These are phyloP conservation scores for Champsocephalus gunnari DNA, from an alignment of 2,797 vertebrate species.

Conservation along the genomic window DNA sequence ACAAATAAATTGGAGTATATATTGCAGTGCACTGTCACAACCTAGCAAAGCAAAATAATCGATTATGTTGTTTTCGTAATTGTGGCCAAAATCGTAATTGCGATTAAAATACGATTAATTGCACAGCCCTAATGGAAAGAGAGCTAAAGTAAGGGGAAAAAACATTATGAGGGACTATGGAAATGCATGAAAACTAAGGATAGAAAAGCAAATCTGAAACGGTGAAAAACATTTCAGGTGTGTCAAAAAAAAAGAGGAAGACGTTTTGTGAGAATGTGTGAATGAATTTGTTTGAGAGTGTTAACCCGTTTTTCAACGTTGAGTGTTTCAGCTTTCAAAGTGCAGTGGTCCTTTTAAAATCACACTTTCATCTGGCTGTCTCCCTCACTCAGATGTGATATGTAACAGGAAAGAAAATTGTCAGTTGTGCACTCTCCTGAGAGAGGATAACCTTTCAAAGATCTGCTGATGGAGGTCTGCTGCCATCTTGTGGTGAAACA, in stretches of 20 bases:
- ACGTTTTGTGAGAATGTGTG: constrained; percentile 23
- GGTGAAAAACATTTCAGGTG: neutral
- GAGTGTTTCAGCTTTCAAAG: constrained; percentile 54
- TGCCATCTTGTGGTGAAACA: constrained; percentile 70
- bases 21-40: no score
- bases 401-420: constrained; percentile 21
- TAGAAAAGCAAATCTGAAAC: constrained; percentile 10
- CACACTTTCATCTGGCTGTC: constrained; percentile 37
- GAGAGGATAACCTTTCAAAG: neutral
- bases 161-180: constrained; percentile 2
- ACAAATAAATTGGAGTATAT: no score
- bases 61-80: no score
- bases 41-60: no score
- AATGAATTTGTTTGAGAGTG: constrained; percentile 35
- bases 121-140: neutral
- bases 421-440: constrained; percentile 28
- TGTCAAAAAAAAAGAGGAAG: neutral
- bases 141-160: neutral
- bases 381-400: constrained; percentile 33
- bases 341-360: constrained; percentile 45
- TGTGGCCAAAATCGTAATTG: no score
- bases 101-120: no score
- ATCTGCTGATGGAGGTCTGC: constrained; percentile 58
- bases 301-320: constrained; percentile 28
- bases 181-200: constrained; percentile 1